A percentile compares a stretch with the other conserved stretches of the same genome.
These are phyloP conservation scores for Oligia strigilis DNA, from an alignment of 2,888 invertebrate species.

Conservation along the genomic window DNA sequence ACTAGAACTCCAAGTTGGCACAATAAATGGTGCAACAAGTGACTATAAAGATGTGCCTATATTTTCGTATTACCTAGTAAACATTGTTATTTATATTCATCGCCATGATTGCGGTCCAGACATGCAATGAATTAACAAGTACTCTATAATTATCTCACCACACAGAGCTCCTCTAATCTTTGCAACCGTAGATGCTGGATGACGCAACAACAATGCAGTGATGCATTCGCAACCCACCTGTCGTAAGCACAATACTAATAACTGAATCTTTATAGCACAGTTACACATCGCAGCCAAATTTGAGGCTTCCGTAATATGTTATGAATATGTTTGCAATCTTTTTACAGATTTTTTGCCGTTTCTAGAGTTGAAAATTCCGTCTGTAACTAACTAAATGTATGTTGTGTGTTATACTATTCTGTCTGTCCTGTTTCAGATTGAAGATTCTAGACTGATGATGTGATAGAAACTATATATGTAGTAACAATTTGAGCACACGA, in stretches of 20 bases:
- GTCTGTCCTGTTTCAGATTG: neutral
- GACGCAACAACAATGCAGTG: constrained; percentile 51
- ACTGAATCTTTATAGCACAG: constrained; percentile 25
- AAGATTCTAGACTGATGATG: neutral
- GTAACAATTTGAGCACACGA: neutral
- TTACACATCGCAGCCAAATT: constrained; percentile 18
- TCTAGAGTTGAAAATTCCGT: neutral
- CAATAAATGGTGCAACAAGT: neutral
- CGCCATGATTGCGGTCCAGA: neutral
- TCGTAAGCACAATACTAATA: constrained; percentile 41
- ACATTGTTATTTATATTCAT: constrained; percentile 3
- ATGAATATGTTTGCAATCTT: constrained; percentile 17
- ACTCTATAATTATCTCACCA: constrained; percentile 37
- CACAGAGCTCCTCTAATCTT: constrained; percentile 31
- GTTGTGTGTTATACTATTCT: neutral
- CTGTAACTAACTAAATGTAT: neutral
- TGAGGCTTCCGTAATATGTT: constrained; percentile 35
- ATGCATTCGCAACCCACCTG: constrained; percentile 44
- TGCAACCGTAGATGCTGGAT: constrained; percentile 20
- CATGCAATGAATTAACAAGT: constrained; percentile 36
- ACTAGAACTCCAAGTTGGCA: neutral
- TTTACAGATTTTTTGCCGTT: neutral
- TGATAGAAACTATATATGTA: neutral
- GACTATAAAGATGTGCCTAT: neutral
- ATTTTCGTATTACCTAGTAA: neutral